A percentile compares a stretch with the other conserved stretches of the same genome.
Conservation (phyloP, 2,797 vertebrate species). For the Pogonophryne albipinna region DNA sequence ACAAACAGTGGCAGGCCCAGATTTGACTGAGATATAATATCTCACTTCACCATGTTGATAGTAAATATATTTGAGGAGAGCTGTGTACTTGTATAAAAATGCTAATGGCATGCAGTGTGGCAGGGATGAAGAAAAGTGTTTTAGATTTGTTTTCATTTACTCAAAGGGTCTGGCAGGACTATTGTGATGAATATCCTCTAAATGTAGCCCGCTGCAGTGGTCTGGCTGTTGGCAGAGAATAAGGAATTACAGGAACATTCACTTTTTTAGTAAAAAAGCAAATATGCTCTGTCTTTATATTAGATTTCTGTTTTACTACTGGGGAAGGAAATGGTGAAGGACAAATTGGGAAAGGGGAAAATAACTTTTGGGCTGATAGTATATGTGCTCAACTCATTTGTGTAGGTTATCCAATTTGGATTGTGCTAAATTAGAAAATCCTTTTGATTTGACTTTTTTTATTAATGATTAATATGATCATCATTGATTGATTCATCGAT, state of each 20-base stretch:
- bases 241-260: conserved; percentile 62
- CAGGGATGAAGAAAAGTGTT: conserved; percentile 29
- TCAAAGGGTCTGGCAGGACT: conserved; percentile 46
- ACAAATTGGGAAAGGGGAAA: neutral
- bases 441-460: neutral
- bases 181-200: conserved; percentile 66
- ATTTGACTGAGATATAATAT: conserved; percentile 45
- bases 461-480: neutral
- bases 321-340: conserved; percentile 10
- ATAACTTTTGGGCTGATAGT: neutral
- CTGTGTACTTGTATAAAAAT: conserved; percentile 48
- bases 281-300: conserved; percentile 50
- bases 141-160: conserved; percentile 49
- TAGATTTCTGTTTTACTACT: conserved; percentile 46
- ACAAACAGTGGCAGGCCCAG: conserved; percentile 36
- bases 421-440: no score
- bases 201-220: conserved; percentile 28
- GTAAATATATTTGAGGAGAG: conserved; percentile 44
- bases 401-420: neutral
- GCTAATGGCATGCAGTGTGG: conserved; percentile 23
- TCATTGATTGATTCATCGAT: neutral
- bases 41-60: conserved; percentile 31
- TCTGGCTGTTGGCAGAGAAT: conserved; percentile 50
- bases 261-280: conserved; percentile 50
- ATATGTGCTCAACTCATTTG: neutral